phyloP scores from a whole-genome alignment of 2,113 vertebrate genomes.

The Fulica atra region DNA sequence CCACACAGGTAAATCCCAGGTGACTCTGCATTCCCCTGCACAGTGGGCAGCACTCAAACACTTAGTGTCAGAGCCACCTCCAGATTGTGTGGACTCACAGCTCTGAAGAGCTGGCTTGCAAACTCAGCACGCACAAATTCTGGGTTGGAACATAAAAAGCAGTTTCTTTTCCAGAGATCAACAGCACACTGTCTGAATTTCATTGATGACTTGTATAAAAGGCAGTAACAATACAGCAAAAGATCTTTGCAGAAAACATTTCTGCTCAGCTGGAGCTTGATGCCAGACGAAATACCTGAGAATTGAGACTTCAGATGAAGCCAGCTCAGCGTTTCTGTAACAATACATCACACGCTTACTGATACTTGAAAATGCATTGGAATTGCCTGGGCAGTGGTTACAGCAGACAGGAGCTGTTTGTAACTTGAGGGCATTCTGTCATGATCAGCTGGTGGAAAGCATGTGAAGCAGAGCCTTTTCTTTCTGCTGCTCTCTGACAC shows the following conservation, averaged over 20 bases:
- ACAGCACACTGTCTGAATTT: neutral
- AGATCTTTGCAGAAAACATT: neutral
- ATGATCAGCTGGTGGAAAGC: neutral
- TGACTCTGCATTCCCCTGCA: neutral
- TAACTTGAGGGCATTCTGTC: neutral
- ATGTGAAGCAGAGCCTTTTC: neutral
- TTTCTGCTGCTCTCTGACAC: neutral
- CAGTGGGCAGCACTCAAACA: neutral
- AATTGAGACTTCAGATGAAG: neutral
- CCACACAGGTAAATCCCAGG: neutral
- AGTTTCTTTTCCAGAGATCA: neutral
- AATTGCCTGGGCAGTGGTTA: neutral
- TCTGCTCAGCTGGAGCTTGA: neutral
- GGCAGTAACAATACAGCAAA: neutral
- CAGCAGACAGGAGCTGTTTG: neutral
- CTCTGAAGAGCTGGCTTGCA: neutral
- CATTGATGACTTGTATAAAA: neutral
- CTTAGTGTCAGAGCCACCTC: neutral
- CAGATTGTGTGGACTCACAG: neutral
- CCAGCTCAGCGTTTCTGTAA: neutral
- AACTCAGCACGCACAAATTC: neutral
- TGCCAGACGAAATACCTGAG: neutral
- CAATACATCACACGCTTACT: neutral
- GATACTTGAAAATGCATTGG: neutral
- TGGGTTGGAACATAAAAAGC: neutral